Conservation (phyloP, 2,113 vertebrate species). For the Laticauda laticaudata region DNA sequence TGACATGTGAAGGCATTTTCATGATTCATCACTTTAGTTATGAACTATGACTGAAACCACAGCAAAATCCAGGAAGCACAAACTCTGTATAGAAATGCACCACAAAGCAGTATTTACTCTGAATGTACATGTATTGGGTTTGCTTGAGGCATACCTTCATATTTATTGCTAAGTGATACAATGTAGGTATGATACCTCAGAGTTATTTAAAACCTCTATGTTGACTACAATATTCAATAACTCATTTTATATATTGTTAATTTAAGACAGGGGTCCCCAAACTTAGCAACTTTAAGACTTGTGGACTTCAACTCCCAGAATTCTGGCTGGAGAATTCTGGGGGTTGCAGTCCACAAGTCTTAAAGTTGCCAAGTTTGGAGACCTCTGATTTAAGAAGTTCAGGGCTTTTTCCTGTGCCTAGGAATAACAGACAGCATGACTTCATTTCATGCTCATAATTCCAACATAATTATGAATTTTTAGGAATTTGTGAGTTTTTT, state of each 20-base stretch:
- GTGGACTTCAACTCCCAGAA: no score
- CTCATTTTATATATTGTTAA: conserved; percentile 1
- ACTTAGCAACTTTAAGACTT: no score
- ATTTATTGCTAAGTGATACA: background rate
- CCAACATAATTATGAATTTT: conserved; percentile 20
- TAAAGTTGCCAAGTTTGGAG: no score
- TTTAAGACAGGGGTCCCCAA: background rate
- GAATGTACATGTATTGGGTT: background rate
- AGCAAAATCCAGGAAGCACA: conserved; percentile 3
- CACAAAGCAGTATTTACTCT: background rate
- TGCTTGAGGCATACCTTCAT: background rate
- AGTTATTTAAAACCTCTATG: background rate
- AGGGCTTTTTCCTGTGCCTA: background rate
- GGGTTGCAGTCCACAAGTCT: no score
- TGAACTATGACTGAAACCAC: conserved; percentile 18
- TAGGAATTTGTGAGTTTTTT: background rate
- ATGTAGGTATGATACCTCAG: background rate
- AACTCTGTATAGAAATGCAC: background rate
- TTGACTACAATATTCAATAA: background rate
- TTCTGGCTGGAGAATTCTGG: no score
- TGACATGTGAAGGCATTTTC: conserved; percentile 3
- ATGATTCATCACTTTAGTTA: conserved; percentile 20
- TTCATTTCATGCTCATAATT: conserved; percentile 18
- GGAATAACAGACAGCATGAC: conserved; percentile 12
- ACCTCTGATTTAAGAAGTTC: background rate